A percentile compares a stretch with the other conserved stretches of the same genome.
Conservation (phyloP, 2,888 invertebrate species). For the Chydorus sphaericus region DNA sequence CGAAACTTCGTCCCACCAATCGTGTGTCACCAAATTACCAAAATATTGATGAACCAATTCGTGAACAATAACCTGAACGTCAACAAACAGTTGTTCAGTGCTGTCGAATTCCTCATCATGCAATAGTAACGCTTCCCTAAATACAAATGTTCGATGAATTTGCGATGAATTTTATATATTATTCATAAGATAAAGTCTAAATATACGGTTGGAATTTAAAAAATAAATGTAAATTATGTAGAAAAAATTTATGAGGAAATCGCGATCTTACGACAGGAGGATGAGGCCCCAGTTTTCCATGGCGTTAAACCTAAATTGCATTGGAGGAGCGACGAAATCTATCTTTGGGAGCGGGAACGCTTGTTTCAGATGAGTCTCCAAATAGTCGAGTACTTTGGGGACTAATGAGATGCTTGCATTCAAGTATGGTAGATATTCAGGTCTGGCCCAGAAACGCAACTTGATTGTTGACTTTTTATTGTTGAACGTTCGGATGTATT, state of each 20-base stretch:
- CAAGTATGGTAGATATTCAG: neutral
- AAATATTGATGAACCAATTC: conserved; percentile 75
- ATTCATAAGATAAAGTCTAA: too few relatives aligned
- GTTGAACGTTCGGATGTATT: too few relatives aligned
- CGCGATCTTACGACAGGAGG: conserved; percentile 49
- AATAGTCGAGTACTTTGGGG: neutral
- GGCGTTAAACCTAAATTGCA: conserved; percentile 34
- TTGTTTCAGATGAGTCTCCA: neutral
- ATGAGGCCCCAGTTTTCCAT: conserved; percentile 75
- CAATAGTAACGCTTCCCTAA: conserved; percentile 29
- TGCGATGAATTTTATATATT: too few relatives aligned
- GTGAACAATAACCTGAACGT: conserved; percentile 40
- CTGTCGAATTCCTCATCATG: conserved; percentile 25
- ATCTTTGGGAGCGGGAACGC: conserved; percentile 17
- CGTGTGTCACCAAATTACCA: conserved; percentile 57
- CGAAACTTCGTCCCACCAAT: conserved; percentile 27
- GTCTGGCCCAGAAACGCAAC: neutral
- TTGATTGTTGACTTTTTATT: too few relatives aligned
- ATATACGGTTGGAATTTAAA: too few relatives aligned
- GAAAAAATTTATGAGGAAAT: neutral
- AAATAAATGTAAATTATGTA: neutral
- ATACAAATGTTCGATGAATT: too few relatives aligned
- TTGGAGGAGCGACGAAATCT: conserved; percentile 16
- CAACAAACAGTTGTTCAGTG: conserved; percentile 23
- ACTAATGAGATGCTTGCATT: neutral